Evolutionary conservation across 2,888 invertebrate species (phyloP).

Genomic region (Alentia gelatinosa): DNA sequence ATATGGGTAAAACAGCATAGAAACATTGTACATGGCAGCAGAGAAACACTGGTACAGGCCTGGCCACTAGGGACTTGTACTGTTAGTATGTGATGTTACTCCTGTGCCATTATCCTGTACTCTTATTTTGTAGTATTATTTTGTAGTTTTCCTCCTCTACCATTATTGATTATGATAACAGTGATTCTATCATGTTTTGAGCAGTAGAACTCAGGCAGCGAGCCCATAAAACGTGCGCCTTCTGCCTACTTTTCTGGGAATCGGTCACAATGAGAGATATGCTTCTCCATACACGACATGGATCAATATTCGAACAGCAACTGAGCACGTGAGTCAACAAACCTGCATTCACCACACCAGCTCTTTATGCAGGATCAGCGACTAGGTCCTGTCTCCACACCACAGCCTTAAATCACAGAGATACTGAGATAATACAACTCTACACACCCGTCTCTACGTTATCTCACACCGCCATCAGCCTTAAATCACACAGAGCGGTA

Average conservation of each 20-base stretch:
- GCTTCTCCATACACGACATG: background rate
- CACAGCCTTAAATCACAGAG: background rate
- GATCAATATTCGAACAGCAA: background rate
- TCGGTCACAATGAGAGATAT: background rate
- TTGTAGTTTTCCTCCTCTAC: background rate
- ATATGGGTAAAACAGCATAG: no score
- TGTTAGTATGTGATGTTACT: no score
- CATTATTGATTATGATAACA: background rate
- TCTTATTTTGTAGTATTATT: background rate
- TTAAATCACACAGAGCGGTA: no score
- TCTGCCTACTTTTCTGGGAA: background rate
- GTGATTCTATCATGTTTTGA: background rate
- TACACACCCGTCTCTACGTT: no score
- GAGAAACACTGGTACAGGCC: no score
- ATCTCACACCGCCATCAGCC: no score
- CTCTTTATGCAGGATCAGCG: background rate
- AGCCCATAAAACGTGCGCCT: background rate
- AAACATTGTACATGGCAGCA: no score
- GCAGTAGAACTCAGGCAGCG: no score
- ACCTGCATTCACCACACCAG: background rate
- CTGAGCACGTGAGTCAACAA: background rate
- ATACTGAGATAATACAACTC: background rate
- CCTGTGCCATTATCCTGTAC: background rate
- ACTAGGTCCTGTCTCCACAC: background rate
- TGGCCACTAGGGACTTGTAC: no score